Evolutionary conservation across 2,888 invertebrate species (phyloP).

Genomic region (Epirrhoe tristata): DNA sequence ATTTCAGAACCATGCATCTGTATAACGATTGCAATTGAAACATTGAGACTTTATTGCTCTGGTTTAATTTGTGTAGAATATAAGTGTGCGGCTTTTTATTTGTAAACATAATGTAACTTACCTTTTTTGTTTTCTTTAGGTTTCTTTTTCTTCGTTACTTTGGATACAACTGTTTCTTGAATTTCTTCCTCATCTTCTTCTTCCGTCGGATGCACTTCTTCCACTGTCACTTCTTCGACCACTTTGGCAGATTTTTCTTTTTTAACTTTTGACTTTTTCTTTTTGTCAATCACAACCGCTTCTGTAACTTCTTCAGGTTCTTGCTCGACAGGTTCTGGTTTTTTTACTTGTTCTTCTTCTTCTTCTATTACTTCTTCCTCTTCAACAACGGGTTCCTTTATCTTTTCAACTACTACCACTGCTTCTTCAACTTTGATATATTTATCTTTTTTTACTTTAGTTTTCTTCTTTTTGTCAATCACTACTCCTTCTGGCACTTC

Average conservation of each 20-base stretch:
- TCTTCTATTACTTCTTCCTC: constrained; percentile 19
- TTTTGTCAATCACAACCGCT: constrained; percentile 19
- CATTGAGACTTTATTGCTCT: constrained; percentile 32
- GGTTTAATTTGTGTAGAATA: constrained; percentile 25
- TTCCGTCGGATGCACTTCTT: constrained; percentile 19
- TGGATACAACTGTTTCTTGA: constrained; percentile 50
- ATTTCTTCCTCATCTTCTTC: constrained; percentile 4
- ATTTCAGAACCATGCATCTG: constrained; percentile 68
- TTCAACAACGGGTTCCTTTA: constrained; percentile 17
- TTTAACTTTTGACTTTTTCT: constrained; percentile 28
- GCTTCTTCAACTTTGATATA: constrained; percentile 53
- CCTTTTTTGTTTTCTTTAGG: constrained; percentile 56
- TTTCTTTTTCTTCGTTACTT: constrained; percentile 49
- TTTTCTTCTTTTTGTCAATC: constrained; percentile 27
- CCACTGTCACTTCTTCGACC: constrained; percentile 48
- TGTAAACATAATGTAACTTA: constrained; percentile 39
- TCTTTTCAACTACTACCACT: constrained; percentile 26
- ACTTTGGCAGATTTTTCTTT: constrained; percentile 46
- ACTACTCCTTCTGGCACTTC: constrained; percentile 14
- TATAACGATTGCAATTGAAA: constrained; percentile 41
- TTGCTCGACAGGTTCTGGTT: constrained; percentile 16
- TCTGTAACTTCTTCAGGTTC: constrained; percentile 19
- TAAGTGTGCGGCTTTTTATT: background rate
- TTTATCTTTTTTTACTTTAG: constrained; percentile 34
- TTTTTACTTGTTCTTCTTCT: background rate